Conservation (phyloP, 2,888 invertebrate genomes). For the Cremastinae sp. region DNA sequence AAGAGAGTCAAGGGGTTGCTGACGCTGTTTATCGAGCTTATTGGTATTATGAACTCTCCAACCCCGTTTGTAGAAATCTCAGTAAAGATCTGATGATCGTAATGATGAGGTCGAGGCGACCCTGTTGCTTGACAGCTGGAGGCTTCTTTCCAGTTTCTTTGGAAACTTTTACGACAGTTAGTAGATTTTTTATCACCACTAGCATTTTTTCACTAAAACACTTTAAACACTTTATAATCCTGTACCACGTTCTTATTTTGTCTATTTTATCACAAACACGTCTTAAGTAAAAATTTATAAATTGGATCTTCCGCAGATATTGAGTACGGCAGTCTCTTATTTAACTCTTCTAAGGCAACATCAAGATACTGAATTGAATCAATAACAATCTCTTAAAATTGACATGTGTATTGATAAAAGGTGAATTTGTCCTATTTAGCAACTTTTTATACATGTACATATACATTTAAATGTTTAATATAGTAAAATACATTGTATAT, state of each 20-base stretch:
- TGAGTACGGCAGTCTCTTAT: slow-evolving; percentile 40
- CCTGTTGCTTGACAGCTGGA: slow-evolving; percentile 59
- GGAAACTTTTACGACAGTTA: slow-evolving; percentile 59
- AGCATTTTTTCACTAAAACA: too few species aligned
- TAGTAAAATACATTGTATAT: too few species aligned
- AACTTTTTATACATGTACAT: too few species aligned
- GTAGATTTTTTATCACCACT: neutral
- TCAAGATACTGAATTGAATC: neutral
- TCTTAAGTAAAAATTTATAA: neutral
- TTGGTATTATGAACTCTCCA: slow-evolving; percentile 42
- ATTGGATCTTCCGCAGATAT: slow-evolving; percentile 26
- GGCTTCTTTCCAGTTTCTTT: slow-evolving; percentile 63
- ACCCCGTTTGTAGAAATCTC: slow-evolving; percentile 23
- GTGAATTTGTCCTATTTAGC: too few species aligned
- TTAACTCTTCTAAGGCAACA: slow-evolving; percentile 28
- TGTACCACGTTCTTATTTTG: neutral
- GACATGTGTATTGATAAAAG: too few species aligned
- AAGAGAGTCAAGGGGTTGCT: slow-evolving; percentile 40
- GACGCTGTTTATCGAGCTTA: slow-evolving; percentile 46
- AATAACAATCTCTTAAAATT: neutral
- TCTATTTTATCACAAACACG: neutral
- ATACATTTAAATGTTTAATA: too few species aligned
- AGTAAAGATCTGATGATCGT: slow-evolving; percentile 59
- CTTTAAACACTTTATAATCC: too few species aligned
- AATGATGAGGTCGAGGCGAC: slow-evolving; percentile 55